phyloP scores from a whole-genome alignment of 2,888 invertebrate genomes.

The Nasonovia ribisnigri region DNA sequence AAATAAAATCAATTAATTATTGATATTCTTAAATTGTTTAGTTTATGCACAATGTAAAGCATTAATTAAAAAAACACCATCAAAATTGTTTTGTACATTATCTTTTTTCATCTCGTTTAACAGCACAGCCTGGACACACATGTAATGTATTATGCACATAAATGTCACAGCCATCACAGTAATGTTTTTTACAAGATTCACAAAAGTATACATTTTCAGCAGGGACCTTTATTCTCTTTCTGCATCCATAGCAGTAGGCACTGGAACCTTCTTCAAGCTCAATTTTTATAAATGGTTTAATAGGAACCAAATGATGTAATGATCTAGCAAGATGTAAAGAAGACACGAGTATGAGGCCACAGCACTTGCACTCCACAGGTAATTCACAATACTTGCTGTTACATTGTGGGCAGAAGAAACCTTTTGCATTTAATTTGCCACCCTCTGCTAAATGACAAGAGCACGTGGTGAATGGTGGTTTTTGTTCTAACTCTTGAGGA shows the following conservation, averaged over 20 bases:
- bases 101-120: slow-evolving; percentile 64
- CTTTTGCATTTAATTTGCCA: slow-evolving; percentile 79
- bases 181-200: slow-evolving; percentile 81
- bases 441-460: slow-evolving; percentile 82
- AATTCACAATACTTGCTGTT: slow-evolving; percentile 97
- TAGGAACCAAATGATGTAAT: slow-evolving; percentile 97
- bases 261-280: slow-evolving; percentile 71
- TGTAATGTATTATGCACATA: slow-evolving; percentile 94
- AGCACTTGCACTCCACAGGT: slow-evolving; percentile 96
- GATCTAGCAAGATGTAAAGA: slow-evolving; percentile 98
- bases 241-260: slow-evolving; percentile 79
- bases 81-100: not conserved
- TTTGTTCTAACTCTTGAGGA: slow-evolving; percentile 81
- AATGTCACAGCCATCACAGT: slow-evolving; percentile 96
- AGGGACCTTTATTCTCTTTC: slow-evolving; percentile 76
- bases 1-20: slow-evolving; percentile 2
- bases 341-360: slow-evolving; percentile 95
- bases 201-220: slow-evolving; percentile 89
- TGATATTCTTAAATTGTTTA: not conserved
- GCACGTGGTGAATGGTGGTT: slow-evolving; percentile 86
- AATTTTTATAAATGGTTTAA: slow-evolving; percentile 85
- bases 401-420: slow-evolving; percentile 93
- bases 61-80: not conserved
- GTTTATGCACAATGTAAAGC: not conserved
- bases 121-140: slow-evolving; percentile 94